Conservation (phyloP, 2,113 vertebrate genomes). For the Gopherus evgoodei region DNA sequence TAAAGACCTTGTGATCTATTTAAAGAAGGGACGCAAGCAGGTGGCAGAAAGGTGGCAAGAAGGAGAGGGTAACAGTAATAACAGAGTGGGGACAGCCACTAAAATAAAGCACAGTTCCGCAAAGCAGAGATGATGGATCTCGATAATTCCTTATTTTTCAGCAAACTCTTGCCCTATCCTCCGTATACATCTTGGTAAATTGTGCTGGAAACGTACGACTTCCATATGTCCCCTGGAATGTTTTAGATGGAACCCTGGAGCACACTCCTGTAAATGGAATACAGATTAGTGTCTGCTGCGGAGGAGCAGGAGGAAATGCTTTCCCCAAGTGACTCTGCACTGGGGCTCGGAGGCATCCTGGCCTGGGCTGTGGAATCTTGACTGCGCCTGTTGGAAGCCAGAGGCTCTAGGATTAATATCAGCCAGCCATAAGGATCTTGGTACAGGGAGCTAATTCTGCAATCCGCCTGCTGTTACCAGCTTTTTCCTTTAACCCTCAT, state of each 20-base stretch:
- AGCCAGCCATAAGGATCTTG: rapidly evolving
- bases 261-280: neutral
- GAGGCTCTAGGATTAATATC: neutral
- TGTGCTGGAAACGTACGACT: rapidly evolving
- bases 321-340: neutral
- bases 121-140: neutral
- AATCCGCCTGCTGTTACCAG: neutral
- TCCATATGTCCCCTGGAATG: neutral
- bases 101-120: neutral
- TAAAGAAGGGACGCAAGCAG: neutral
- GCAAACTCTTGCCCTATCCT: neutral
- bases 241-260: neutral
- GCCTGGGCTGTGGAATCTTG: neutral
- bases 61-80: neutral
- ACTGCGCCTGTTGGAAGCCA: neutral
- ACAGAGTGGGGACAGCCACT: rapidly evolving
- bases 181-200: neutral
- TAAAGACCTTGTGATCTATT: neutral
- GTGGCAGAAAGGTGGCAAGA: neutral
- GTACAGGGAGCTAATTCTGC: neutral
- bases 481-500: neutral
- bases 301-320: neutral
- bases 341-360: neutral
- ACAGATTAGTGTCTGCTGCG: neutral
- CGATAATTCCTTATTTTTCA: neutral